A percentile compares a stretch with the other conserved stretches of the same genome.
Evolutionary conservation across 2,888 invertebrate genomes (phyloP).

Genomic region (Drosophila quasianomalipes): DNA sequence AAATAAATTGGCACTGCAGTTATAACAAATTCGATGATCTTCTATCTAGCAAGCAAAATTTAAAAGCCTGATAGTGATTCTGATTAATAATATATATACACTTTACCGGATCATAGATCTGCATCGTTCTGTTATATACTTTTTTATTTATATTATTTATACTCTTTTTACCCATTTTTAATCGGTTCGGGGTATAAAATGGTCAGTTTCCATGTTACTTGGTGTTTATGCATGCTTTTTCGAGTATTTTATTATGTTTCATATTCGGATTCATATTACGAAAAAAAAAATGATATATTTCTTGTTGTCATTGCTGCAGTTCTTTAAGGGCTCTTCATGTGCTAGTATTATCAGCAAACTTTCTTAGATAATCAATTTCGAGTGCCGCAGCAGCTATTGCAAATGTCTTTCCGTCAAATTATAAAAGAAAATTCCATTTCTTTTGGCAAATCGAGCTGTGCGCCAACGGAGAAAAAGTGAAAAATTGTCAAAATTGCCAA

Average conservation of each 20-base stretch:
- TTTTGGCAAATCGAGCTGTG: slow-evolving; percentile 25
- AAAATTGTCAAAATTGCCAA: slow-evolving; percentile 71
- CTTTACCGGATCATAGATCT: neutral
- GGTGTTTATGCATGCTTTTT: neutral
- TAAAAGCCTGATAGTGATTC: neutral
- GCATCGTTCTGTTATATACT: neutral
- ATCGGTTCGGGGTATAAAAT: neutral
- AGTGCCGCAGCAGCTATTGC: slow-evolving; percentile 16
- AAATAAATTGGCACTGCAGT: neutral
- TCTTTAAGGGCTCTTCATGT: slow-evolving; percentile 27
- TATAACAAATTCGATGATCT: neutral
- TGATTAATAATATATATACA: neutral
- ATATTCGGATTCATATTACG: neutral
- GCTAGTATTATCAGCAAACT: neutral
- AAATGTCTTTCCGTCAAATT: slow-evolving; percentile 25
- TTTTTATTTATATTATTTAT: neutral
- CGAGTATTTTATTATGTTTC: neutral
- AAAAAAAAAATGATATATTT: too few species aligned
- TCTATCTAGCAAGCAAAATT: neutral
- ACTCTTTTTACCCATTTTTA: neutral
- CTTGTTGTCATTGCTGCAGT: neutral
- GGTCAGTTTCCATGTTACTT: neutral
- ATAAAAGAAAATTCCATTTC: slow-evolving; percentile 47
- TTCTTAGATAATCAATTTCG: slow-evolving; percentile 30
- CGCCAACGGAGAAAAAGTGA: slow-evolving; percentile 50